Evolutionary conservation across 2,797 vertebrate genomes (phyloP), one percentile per base, ranked within the genome.

Genomic region (Podarcis siculus): DNA sequence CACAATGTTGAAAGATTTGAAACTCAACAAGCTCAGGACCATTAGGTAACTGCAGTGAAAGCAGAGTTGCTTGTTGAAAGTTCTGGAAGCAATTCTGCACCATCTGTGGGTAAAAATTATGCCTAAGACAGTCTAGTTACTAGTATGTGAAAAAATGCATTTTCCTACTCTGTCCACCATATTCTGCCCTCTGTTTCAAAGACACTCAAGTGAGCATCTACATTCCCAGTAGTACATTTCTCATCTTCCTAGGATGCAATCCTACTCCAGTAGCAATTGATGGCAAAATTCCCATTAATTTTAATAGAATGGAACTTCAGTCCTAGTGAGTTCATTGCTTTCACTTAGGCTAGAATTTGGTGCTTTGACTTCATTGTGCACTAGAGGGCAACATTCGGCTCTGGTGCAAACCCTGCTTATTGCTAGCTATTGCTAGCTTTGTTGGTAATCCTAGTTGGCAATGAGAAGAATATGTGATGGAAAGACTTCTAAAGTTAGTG

Each of bases 121-220:
- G 71, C 87, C 2, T 69, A 75, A 88, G 67, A 85, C 35, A 86
- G 37, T 55, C 67, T 84, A 66, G 5, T 79, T 79, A 49, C 67
- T 84, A 66, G 5, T 79, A 5, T 88, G 80, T 8, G 67, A 78
- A 35, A 86, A 92, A 64, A 64, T 45, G 30, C 35, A 30, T 77
- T 15, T 64, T 49, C 90, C 87, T 90, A 35, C 82, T 89, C 89
- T 83, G 61, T 32, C 32, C 88, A 76, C 77, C 79, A 75, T 61
- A 78, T 85, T 90, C 91, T 92, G 89, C 90, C 81, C 79, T 93
- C 49, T 73, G 82, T 61, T 79, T 73, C n/a, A 79, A 42, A 49
- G 21, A 32, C 37, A 79, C 39, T 87, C 66, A 58, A 23, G 17
- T 23, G 35, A 87, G 7, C 25, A 39, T 73, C 32, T 80, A 55